Evolutionary conservation across 2,113 vertebrate species (phyloP), one percentile per base, ranked within the genome.

Genomic region (Grantiella picta): DNA sequence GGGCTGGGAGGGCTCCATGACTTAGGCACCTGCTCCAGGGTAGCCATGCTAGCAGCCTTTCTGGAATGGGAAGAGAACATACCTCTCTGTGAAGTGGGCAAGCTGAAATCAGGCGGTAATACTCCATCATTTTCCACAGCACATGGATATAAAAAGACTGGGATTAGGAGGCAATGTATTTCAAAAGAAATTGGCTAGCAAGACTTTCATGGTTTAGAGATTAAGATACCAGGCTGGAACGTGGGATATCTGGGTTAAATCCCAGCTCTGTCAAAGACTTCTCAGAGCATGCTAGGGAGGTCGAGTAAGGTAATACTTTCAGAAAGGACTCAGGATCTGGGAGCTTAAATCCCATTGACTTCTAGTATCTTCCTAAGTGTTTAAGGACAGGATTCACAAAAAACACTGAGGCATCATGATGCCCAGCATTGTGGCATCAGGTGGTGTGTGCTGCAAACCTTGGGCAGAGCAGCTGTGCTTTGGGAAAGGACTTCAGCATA

Each of bases 171-270:
- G 45, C 52, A 84, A 13, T 75, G 15, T 77, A 68, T 94, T 96
- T 91, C 60, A 76, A 82, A 94, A 90, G 27, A 92, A 92, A 86
- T 84, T 79, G 89, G 56, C 72, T 82, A 81, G 77, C 64, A 60
- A 90, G 77, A 69, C 10, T 6, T 81, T 63, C 83, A 44, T 64
- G 79, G 68, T 83, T 94, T 83, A 76, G 81, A 84, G 83, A 95
- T 92, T 86, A 93, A 94, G 68, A 78, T 64, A 69, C 60, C 49
- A 64, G 60, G 22, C 80, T 89, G 52, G 72, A 94, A 92, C 7
- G 73, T 82, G 66, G 91, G 64, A 66, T 81, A 64, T 84, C 29
- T 89, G 72, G 69, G 69, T 96, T 92, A 92, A 96, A 94, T 82
- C 73, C 77, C 45, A 76, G n/a, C 61, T 86, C 86, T 97, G 69